Conservation (phyloP, 2,113 vertebrate species). For the Triplophysa rosa region DNA sequence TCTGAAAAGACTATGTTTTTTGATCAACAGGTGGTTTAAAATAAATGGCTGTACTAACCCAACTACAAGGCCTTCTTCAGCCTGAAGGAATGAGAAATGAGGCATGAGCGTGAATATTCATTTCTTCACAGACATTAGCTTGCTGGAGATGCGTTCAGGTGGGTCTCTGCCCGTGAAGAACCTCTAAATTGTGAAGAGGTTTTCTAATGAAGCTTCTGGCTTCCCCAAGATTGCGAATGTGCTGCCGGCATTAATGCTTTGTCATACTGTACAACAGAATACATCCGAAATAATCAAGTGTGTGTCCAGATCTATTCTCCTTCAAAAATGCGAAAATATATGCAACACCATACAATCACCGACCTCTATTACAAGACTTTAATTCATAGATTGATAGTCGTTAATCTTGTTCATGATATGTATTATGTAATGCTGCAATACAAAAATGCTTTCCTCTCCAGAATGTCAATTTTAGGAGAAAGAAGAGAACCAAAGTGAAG, state of each 20-base stretch:
- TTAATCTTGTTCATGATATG: too few relatives aligned
- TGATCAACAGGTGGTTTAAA: neutral
- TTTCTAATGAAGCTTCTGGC: slow-evolving; percentile 38
- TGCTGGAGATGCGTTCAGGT: slow-evolving; percentile 23
- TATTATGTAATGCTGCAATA: too few relatives aligned
- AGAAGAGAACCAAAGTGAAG: too few relatives aligned
- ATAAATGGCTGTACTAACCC: neutral
- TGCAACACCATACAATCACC: neutral
- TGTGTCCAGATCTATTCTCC: slow-evolving; percentile 22
- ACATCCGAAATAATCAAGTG: slow-evolving; percentile 44
- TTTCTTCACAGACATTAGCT: slow-evolving; percentile 47
- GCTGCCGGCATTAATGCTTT: slow-evolving; percentile 57
- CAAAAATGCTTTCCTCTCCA: too few relatives aligned
- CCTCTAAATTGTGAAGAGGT: slow-evolving; percentile 46
- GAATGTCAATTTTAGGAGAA: too few relatives aligned
- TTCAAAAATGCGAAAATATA: slow-evolving; percentile 20
- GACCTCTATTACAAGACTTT: slow-evolving; percentile 9
- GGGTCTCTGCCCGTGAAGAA: slow-evolving; percentile 26
- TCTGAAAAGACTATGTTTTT: too few relatives aligned
- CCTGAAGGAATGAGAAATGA: slow-evolving; percentile 38
- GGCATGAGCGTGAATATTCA: slow-evolving; percentile 58
- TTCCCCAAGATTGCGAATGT: slow-evolving; percentile 35
- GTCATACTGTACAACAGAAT: slow-evolving; percentile 45
- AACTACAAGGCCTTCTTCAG: neutral
- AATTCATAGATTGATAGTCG: too few relatives aligned